A percentile compares a stretch with the other conserved stretches of the same genome.
These are phyloP conservation scores for Cacatua alba DNA, from an alignment of 2,113 vertebrate species.

Conservation along the genomic window DNA sequence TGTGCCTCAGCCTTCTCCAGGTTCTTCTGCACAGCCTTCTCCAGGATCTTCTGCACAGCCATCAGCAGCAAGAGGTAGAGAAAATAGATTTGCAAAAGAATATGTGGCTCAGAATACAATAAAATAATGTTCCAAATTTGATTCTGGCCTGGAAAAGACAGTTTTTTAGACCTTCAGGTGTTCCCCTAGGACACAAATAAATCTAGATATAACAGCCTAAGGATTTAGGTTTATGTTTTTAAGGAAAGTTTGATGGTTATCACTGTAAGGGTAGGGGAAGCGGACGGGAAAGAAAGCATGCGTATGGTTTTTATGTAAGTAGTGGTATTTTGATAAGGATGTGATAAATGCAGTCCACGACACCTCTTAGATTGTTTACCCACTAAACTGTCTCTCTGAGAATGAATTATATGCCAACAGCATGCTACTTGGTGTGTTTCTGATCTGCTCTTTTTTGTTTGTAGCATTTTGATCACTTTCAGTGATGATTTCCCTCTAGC, in stretches of 20 bases:
- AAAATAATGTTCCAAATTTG: background rate
- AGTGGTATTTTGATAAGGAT: background rate
- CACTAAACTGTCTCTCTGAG: background rate
- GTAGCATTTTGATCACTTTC: background rate
- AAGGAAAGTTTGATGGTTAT: background rate
- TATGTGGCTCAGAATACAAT: background rate
- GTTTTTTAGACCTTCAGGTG: background rate
- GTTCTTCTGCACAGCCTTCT: background rate
- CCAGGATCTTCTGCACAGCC: slow-evolving; percentile 3
- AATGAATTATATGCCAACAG: background rate
- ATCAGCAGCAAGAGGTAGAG: slow-evolving; percentile 76
- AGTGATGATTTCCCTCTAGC: background rate
- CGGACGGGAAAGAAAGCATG: background rate
- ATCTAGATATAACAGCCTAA: background rate
- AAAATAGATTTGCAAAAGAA: background rate
- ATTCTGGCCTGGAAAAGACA: background rate
- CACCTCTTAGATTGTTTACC: background rate
- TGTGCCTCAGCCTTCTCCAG: slow-evolving; percentile 23
- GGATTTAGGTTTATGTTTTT: background rate
- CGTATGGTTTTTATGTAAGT: background rate
- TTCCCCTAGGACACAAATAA: background rate
- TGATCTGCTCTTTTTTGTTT: background rate
- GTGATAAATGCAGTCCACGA: background rate
- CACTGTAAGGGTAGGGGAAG: background rate
- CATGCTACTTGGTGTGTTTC: background rate